phyloP scores from a whole-genome alignment of 2,797 vertebrate genomes.

The Danio tinwini region DNA sequence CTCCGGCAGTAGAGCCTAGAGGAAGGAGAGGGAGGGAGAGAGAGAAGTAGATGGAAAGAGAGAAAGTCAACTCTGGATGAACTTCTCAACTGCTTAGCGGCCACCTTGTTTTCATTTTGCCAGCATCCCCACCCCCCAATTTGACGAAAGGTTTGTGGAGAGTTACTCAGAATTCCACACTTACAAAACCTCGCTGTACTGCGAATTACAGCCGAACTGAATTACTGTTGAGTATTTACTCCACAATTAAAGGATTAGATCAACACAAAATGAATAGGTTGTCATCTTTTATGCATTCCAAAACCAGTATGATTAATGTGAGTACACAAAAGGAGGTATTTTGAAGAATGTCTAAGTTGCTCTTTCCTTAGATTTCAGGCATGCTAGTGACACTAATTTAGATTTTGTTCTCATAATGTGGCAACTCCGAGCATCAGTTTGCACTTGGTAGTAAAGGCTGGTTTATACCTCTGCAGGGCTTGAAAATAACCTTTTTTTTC shows the following conservation, averaged over 20 bases:
- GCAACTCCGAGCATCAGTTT: neutral
- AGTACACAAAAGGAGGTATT: neutral
- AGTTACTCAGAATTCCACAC: slow-evolving; percentile 66
- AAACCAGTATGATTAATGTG: neutral
- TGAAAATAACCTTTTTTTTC: no score
- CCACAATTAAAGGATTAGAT: slow-evolving; percentile 22
- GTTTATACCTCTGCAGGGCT: no score
- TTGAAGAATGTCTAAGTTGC: neutral
- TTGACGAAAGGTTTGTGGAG: slow-evolving; percentile 63
- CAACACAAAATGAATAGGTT: neutral
- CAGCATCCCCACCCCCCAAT: slow-evolving; percentile 53
- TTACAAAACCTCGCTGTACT: slow-evolving; percentile 50
- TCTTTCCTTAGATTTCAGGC: neutral
- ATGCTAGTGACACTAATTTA: neutral
- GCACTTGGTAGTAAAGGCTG: no score
- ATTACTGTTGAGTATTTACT: slow-evolving; percentile 13
- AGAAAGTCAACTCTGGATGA: slow-evolving; percentile 71
- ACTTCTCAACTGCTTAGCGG: slow-evolving; percentile 70
- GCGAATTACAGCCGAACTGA: neutral
- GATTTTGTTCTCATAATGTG: neutral
- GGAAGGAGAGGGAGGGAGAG: slow-evolving; percentile 50
- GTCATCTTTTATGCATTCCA: neutral
- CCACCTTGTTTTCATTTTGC: slow-evolving; percentile 69
- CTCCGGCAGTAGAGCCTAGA: slow-evolving; percentile 72
- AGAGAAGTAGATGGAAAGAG: slow-evolving; percentile 47